Evolutionary conservation across 2,888 invertebrate genomes (phyloP), one percentile per base, ranked within the genome.

Genomic region (Blera fallax): DNA sequence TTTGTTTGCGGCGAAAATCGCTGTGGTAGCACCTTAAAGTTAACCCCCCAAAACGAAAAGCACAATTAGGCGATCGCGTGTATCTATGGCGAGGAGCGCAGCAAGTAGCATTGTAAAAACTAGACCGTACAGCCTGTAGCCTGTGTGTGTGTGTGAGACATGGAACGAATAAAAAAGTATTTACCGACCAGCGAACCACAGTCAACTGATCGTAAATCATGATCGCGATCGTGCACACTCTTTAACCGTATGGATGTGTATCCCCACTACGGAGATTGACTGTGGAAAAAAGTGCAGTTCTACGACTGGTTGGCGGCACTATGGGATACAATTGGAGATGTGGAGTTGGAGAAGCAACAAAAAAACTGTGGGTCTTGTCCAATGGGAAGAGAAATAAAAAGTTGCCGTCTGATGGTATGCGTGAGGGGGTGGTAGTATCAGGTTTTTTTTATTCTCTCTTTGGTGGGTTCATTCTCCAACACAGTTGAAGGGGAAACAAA

Each of bases 131-230:
- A 16, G 18, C 18, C 14, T 45, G 34, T 34, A 14, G 8, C 24
- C n/a, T n/a, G n/a, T n/a, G n/a, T n/a, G n/a, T 50, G 67, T 69
- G 43, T 67, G 67, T n/a, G 67, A 77, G 40, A 45, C 24, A 40
- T 21, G 29, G 58, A 79, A 69, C 62, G 76, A 80, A 84, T 73
- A 80, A 77, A 85, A 77, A 85, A 85, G 32, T 77, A 72, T 76
- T 74, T 72, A 45, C 76, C 37, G 65, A 14, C n/a, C 81, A 81
- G 76, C 85, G 77, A 77, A 81, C 85, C 85, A 81, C 52, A 65
- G 56, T n/a, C 60, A 76, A 85, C 85, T 85, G 85, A 81, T 81
- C 85, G 40, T 81, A 65, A 81, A 67, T 81, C 60, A 72, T 43
- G 72, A 85, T 81, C 77, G 76, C 60, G 40, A 72, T 58, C 81